Evolutionary conservation across 2,113 vertebrate species (phyloP), one percentile per base, ranked within the genome.

Genomic region (Ictidomys tridecemlineatus): DNA sequence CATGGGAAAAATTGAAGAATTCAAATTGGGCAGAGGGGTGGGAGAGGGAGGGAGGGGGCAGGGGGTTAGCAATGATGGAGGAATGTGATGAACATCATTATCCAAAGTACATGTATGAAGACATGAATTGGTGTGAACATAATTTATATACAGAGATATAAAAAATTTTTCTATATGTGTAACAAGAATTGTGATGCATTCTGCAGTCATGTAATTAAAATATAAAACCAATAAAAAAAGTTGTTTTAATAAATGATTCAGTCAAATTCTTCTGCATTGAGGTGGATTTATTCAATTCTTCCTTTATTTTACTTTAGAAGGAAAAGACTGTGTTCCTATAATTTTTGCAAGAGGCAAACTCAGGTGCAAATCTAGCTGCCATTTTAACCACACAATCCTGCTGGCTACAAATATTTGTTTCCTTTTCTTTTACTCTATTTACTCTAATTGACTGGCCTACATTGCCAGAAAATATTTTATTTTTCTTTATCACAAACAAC

Each of bases 261-360:
- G 5, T 51, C 78, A 77, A 77, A 48, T 37, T 51, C 4, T 76
- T 51, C 32, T 79, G 3, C 4, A 1, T 9, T 85, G 78, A 82
- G 78, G 92, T 97, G 45, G 82, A 84, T 82, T 78, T 13, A 76
- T 76, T 91, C 16, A 26, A 51, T 11, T 56, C 28, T 72, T 83
- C 87, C 6, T 72, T 87, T 53, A 37, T 67, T 93, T 90, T 32
- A 13, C 3, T 51, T 93, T 63, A 84, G 79, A 63, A 63, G 4
- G 20, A 88, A 87, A 53, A 45, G 30, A 53, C n/a, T 37, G 10
- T 30, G 3, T 42, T 32, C 4, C 28, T 20, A 26, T 34, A 34
- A 87, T 86, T 2, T 87, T 73, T 73, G 11, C 32, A 86, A 18
- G 24, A 32, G 2, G 20, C 34, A 87, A 79, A 83, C 2, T 1